phyloP scores from a whole-genome alignment of 2,113 vertebrate genomes.

The Glaucomys volans region DNA sequence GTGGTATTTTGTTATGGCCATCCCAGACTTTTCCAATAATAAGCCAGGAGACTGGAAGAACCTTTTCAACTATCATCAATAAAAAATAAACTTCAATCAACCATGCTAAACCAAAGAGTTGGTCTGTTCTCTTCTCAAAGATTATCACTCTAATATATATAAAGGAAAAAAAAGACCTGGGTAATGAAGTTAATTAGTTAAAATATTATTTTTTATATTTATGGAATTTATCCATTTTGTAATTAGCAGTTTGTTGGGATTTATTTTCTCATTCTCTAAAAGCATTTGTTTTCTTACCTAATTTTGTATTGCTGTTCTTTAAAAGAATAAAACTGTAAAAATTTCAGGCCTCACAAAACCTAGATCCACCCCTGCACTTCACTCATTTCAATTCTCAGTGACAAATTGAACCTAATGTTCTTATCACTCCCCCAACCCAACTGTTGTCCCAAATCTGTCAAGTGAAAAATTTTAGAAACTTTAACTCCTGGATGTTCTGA shows the following conservation, averaged over 20 bases:
- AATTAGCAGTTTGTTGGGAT: neutral
- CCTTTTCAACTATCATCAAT: neutral
- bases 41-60: neutral
- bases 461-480: neutral
- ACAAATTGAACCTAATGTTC: slow-evolving; percentile 11
- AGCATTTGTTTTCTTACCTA: neutral
- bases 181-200: neutral
- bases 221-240: neutral
- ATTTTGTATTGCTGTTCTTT: slow-evolving; percentile 16
- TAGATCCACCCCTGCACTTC: neutral
- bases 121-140: neutral
- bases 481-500: neutral
- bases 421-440: neutral
- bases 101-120: neutral
- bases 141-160: neutral
- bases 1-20: neutral
- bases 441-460: neutral
- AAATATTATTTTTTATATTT: slow-evolving; percentile 10
- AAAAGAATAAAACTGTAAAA: neutral
- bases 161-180: neutral
- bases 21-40: neutral
- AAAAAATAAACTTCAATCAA: neutral
- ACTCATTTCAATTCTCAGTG: neutral
- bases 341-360: neutral
- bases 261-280: slow-evolving; percentile 40